A percentile compares a stretch with the other conserved stretches of the same genome.
These are phyloP conservation scores for Salvator merianae DNA, from an alignment of 2,113 vertebrate species.

Conservation along the genomic window DNA sequence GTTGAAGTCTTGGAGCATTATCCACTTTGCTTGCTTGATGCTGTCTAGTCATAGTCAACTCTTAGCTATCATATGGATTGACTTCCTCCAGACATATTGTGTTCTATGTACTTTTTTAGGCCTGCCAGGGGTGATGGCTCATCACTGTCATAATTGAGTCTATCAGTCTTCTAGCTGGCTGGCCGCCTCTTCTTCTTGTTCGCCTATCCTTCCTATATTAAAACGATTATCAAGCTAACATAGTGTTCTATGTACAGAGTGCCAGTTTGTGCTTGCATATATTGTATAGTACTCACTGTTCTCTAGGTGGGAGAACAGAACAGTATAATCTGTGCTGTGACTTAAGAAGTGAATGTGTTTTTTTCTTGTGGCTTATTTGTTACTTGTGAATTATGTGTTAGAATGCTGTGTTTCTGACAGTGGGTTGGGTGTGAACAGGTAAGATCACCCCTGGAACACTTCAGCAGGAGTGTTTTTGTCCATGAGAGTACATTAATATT, in stretches of 20 bases:
- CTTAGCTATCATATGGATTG: too few species aligned
- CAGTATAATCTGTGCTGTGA: background rate
- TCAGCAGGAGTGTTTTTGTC: background rate
- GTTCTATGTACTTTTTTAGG: too few species aligned
- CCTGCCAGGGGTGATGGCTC: too few species aligned
- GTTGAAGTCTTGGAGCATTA: too few species aligned
- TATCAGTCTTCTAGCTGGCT: too few species aligned
- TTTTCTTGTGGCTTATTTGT: background rate
- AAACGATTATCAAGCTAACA: too few species aligned
- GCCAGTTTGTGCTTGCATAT: background rate
- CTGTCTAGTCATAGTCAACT: too few species aligned
- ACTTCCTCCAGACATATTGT: too few species aligned
- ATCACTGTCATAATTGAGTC: too few species aligned
- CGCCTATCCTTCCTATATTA: too few species aligned
- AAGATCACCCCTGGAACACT: background rate
- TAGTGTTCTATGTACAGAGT: background rate
- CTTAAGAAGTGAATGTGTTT: background rate
- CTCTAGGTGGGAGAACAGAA: background rate
- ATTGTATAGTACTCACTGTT: background rate
- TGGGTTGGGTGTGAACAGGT: background rate
- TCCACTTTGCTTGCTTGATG: too few species aligned
- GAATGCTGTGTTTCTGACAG: background rate
- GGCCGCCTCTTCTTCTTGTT: too few species aligned
- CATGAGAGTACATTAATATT: background rate
- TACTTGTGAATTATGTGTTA: background rate